phyloP scores from a whole-genome alignment of 2,888 invertebrate genomes.

The Drosophila paramelanica region DNA sequence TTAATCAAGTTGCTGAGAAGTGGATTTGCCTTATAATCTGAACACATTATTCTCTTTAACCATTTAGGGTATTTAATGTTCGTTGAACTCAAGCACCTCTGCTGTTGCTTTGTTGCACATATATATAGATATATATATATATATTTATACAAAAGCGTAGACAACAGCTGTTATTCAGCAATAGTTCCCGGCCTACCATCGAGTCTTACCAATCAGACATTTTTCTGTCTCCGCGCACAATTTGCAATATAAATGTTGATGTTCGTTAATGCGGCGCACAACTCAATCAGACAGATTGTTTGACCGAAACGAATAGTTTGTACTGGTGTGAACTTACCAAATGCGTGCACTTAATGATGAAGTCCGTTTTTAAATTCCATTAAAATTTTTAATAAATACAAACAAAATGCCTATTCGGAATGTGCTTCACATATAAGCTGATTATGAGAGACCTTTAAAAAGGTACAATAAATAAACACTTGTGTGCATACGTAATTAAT shows the following conservation, averaged over 20 bases:
- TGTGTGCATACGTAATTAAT: conserved; percentile 2
- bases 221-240: conserved; percentile 44
- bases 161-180: conserved; percentile 48
- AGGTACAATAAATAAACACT: conserved; percentile 1
- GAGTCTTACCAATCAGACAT: conserved; percentile 28
- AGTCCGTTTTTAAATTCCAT: conserved; percentile 51
- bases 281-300: conserved; percentile 44
- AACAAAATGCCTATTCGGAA: conserved; percentile 56
- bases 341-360: conserved; percentile 44
- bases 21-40: too few relatives aligned
- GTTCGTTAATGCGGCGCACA: conserved; percentile 62
- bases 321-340: conserved; percentile 18
- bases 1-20: too few relatives aligned
- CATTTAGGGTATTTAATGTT: background rate
- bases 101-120: conserved; percentile 39
- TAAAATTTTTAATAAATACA: conserved; percentile 49
- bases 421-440: conserved; percentile 52
- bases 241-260: conserved; percentile 73
- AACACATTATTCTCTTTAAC: too few relatives aligned
- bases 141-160: conserved; percentile 3
- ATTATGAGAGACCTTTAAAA: conserved; percentile 35
- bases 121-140: background rate
- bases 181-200: conserved; percentile 2
- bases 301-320: conserved; percentile 53
- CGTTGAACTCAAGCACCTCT: background rate